phyloP scores from a whole-genome alignment of 2,113 vertebrate species.

The Neodontobutis hainanensis region DNA sequence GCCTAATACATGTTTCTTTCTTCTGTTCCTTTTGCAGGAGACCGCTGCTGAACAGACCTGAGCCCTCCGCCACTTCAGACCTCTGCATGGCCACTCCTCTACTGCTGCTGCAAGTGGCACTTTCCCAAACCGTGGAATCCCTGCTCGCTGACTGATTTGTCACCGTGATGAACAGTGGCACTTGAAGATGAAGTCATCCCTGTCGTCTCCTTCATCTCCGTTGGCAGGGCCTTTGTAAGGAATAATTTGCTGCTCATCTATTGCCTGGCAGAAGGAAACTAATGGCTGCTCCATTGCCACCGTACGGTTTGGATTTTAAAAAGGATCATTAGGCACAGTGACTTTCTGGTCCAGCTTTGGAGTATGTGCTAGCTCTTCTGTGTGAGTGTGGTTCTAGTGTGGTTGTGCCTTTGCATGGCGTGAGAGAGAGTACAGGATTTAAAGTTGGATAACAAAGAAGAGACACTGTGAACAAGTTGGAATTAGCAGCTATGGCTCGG shows the following conservation, averaged over 20 bases:
- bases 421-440: conserved; percentile 32
- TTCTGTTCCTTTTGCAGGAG: conserved; percentile 42
- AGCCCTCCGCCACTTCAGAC: neutral
- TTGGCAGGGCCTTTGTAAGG: conserved; percentile 29
- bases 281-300: conserved; percentile 38
- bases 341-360: conserved; percentile 11
- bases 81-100: neutral
- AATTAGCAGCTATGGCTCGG: conserved; percentile 48
- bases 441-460: conserved; percentile 15
- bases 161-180: conserved; percentile 27
- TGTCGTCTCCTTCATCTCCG: conserved; percentile 8
- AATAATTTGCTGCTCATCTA: conserved; percentile 29
- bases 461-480: conserved; percentile 22
- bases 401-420: conserved; percentile 43
- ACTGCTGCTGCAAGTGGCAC: conserved; percentile 3
- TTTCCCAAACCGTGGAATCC: conserved; percentile 31
- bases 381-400: conserved; percentile 35
- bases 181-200: conserved; percentile 23
- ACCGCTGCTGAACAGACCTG: conserved; percentile 21
- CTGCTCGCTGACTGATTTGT: conserved; percentile 15
- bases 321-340: conserved; percentile 30
- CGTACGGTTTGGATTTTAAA: conserved; percentile 34
- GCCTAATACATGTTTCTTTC: neutral
- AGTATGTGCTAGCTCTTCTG: conserved; percentile 15
- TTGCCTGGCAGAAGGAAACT: conserved; percentile 22